phyloP scores from a whole-genome alignment of 2,797 vertebrate species.

The Siniperca undulata region DNA sequence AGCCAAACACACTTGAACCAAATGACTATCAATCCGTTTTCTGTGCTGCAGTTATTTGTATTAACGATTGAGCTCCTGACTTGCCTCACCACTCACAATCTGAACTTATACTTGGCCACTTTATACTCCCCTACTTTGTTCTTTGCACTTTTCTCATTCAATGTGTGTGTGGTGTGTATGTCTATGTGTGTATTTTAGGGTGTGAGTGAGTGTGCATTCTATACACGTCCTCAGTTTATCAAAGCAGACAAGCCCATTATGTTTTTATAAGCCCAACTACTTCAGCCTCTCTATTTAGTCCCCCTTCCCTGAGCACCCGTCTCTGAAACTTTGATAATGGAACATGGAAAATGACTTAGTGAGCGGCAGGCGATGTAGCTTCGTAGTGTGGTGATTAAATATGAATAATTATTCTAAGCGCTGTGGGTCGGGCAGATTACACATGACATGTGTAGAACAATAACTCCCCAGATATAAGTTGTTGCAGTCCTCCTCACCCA shows the following conservation, averaged over 20 bases:
- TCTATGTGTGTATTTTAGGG: constrained; percentile 43
- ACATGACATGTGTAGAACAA: constrained; percentile 87
- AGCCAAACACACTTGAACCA: constrained; percentile 22
- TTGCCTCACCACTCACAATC: constrained; percentile 60
- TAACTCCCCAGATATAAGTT: constrained; percentile 82
- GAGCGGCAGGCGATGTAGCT: constrained; percentile 79
- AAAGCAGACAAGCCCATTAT: constrained; percentile 87
- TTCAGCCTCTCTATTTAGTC: constrained; percentile 88
- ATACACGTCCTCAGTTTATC: constrained; percentile 83
- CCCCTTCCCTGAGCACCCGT: constrained; percentile 77
- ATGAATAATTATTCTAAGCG: constrained; percentile 88
- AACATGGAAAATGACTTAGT: constrained; percentile 90
- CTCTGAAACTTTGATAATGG: constrained; percentile 90
- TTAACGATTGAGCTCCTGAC: constrained; percentile 49
- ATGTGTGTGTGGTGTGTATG: constrained; percentile 37
- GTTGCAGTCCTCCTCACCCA: constrained; percentile 57
- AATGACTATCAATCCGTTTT: constrained; percentile 28
- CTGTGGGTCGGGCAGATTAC: constrained; percentile 85
- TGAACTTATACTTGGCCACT: constrained; percentile 60
- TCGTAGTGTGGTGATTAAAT: constrained; percentile 85
- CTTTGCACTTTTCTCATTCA: constrained; percentile 65
- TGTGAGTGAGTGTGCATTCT: constrained; percentile 75
- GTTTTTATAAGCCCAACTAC: constrained; percentile 90
- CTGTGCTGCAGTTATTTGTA: constrained; percentile 48
- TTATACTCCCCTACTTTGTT: constrained; percentile 68